Evolutionary conservation across 2,113 vertebrate species (phyloP), one percentile per base, ranked within the genome.

Genomic region (Planiliza haematocheilus): DNA sequence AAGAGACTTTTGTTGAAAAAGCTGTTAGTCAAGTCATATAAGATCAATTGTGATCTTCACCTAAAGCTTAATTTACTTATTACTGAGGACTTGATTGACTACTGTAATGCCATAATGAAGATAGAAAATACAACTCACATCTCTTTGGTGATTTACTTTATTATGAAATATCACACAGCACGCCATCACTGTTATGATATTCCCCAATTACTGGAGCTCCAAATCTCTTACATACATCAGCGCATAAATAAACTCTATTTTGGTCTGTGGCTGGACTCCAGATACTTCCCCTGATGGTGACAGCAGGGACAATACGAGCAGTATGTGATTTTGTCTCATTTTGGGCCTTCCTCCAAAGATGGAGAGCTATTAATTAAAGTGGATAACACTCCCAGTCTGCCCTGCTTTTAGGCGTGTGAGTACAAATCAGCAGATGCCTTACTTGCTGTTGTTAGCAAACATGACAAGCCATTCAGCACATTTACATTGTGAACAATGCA

Each of bases 301-400:
- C 60, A 72, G 70, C 39, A 50, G 38, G 62, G 66, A 82, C 63
- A 63, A 77, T 55, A 18, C 41, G 38, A 73, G 67, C 57, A 62
- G 61, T 63, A 20, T 65, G 65, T 71, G 37, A 38, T 51, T 69
- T 65, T 74, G 57, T 77, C 62, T 80, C 36, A 46, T 51, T 66
- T 57, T 83, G 83, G 86, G 88, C 77, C 61, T 68, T 37, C 42
- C 57, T 89, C 88, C 90, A 89, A 82, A 79, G 41, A 83, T 73
- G 79, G 79, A 73, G 62, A 77, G 66, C 82, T 84, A 87, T 88
- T 91, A 87, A 88, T 89, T 87, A 86, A 85, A 87, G 80, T 82
- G 79, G 71, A 83, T 84, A 43, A 68, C 60, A 71, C 24, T 65
- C 66, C 58, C 75, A 66, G 13, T 41, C 56, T 73, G 58, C 18